Evolutionary conservation across 2,888 invertebrate genomes (phyloP).

Genomic region (Pristionchus fissidentatus): DNA sequence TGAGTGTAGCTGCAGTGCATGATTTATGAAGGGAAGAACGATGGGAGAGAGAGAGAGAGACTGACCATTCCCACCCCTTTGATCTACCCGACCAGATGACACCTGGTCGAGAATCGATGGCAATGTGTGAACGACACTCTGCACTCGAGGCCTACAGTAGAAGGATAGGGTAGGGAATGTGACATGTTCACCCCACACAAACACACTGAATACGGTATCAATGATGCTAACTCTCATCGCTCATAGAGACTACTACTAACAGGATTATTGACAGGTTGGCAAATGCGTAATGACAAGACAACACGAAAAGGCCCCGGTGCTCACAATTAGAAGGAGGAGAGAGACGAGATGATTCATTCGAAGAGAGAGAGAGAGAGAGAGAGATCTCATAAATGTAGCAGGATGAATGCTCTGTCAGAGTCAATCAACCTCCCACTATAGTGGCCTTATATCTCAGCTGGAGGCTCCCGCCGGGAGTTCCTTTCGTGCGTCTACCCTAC

Average conservation of each 20-base stretch:
- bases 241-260: constrained; percentile 14
- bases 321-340: constrained; percentile 31
- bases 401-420: too few species aligned
- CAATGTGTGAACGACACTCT: not conserved
- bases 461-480: not conserved
- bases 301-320: constrained; percentile 23
- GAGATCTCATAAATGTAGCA: not conserved
- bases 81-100: not conserved
- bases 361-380: not conserved
- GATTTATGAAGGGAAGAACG: constrained; percentile 39
- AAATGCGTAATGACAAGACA: constrained; percentile 33
- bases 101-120: not conserved
- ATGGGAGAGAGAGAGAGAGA: not conserved
- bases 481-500: not conserved
- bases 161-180: not conserved
- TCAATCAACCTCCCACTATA: not conserved
- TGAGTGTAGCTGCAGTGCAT: constrained; percentile 31
- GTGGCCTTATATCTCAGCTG: constrained; percentile 32
- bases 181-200: not conserved
- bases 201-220: constrained; percentile 8
- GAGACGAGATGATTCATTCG: constrained; percentile 23
- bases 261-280: constrained; percentile 41
- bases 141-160: not conserved
- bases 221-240: not conserved
- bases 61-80: constrained; percentile 29